These are phyloP conservation scores for Lerema accius DNA, from an alignment of 1,140 invertebrate species.

Conservation along the genomic window DNA sequence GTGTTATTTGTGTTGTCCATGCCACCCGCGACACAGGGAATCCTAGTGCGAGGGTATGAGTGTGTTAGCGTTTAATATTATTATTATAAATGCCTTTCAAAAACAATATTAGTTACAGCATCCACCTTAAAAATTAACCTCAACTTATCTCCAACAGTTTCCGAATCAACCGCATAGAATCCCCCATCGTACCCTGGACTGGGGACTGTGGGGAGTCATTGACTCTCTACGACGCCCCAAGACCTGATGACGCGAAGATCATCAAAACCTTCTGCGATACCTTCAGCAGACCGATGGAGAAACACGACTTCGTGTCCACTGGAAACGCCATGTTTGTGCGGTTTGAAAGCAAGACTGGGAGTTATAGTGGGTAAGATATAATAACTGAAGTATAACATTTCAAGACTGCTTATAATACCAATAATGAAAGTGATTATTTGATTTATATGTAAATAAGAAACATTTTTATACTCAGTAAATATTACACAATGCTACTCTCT, in stretches of 20 bases:
- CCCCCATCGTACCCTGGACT: slow-evolving; percentile 92
- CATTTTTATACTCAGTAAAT: no score
- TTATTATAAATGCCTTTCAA: no score
- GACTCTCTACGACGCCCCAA: slow-evolving; percentile 92
- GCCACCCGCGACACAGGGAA: no score
- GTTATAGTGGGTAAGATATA: slow-evolving; percentile 89
- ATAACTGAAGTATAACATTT: slow-evolving; percentile 8
- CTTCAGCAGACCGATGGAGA: slow-evolving; percentile 95
- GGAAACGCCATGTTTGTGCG: slow-evolving; percentile 92
- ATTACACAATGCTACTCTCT: no score
- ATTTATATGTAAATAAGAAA: no score
- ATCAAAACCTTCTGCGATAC: slow-evolving; percentile 97
- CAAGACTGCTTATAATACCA: neutral
- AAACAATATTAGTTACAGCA: no score
- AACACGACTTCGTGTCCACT: slow-evolving; percentile 94
- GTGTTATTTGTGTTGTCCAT: no score
- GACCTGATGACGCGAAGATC: slow-evolving; percentile 92
- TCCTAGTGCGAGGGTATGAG: no score
- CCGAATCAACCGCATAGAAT: slow-evolving; percentile 93
- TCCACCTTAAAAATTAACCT: no score
- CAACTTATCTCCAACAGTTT: slow-evolving; percentile 84
- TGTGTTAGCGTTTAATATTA: no score
- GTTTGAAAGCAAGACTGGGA: slow-evolving; percentile 95
- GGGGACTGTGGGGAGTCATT: slow-evolving; percentile 95
- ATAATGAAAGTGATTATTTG: no score